These are phyloP conservation scores for Brachyalestes nurse DNA, from an alignment of 2,797 vertebrate genomes.

Conservation along the genomic window DNA sequence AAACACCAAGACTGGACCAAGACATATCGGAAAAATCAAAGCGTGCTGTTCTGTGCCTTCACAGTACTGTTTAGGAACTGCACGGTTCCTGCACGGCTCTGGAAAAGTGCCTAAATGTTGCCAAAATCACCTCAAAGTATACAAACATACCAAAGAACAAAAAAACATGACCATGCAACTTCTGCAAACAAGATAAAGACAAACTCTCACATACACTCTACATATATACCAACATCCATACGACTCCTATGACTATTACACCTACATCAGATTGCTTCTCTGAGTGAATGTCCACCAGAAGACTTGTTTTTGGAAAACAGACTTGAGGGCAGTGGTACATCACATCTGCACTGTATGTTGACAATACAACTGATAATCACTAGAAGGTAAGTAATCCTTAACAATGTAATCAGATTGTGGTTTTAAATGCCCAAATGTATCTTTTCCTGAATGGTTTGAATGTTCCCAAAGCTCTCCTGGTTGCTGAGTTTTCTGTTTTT, in stretches of 20 bases:
- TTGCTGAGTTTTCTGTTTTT: neutral
- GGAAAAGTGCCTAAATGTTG: no score
- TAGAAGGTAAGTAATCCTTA: neutral
- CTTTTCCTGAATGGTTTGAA: neutral
- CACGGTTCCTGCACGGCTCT: no score
- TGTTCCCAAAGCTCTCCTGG: slow-evolving; percentile 6
- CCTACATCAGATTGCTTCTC: neutral
- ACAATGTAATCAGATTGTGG: neutral
- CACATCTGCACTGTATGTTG: neutral
- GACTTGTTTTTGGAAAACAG: neutral
- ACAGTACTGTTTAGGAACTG: no score
- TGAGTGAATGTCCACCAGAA: slow-evolving; percentile 11
- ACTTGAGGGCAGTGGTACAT: neutral
- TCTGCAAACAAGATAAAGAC: neutral
- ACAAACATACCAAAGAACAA: neutral
- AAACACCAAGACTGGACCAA: no score
- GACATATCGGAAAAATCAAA: no score
- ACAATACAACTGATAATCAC: neutral
- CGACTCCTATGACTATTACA: neutral
- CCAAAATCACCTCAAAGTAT: neutral
- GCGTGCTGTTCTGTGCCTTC: no score
- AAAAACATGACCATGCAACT: neutral
- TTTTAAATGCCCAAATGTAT: slow-evolving; percentile 5
- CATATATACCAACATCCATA: slow-evolving; percentile 2
- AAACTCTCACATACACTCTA: neutral